Evolutionary conservation across 92 coral and sea anemone genomes (phyloP).

Genomic region (Montipora capitata): DNA sequence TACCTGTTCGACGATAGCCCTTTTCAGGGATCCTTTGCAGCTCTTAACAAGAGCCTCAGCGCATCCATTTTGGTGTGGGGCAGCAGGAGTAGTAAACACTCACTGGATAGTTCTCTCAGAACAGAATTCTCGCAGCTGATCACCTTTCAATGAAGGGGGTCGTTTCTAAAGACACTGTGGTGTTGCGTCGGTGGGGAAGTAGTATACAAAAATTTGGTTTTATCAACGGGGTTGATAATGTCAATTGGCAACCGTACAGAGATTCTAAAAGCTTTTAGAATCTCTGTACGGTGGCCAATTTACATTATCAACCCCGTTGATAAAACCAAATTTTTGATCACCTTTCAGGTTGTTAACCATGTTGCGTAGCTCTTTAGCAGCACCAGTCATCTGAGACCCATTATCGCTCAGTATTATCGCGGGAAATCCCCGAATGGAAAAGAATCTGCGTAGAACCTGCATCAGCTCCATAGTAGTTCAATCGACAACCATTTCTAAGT

Average conservation of each 20-base stretch:
- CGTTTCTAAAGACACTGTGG: too few species aligned
- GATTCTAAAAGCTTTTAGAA: too few species aligned
- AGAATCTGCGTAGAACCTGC: constrained; percentile 82
- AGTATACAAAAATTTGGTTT: too few species aligned
- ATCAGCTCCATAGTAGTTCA: constrained; percentile 67
- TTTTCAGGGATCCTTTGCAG: too few species aligned
- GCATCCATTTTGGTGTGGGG: constrained; percentile 40
- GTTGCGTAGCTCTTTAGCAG: constrained; percentile 70
- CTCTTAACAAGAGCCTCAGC: too few species aligned
- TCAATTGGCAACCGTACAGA: too few species aligned
- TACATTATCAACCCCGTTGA: too few species aligned
- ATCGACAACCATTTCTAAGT: constrained; percentile 68
- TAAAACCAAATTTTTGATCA: background rate
- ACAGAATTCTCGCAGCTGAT: constrained; percentile 45
- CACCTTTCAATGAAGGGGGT: too few species aligned
- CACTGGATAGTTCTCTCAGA: constrained; percentile 65
- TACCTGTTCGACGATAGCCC: too few species aligned
- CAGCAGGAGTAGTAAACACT: constrained; percentile 58
- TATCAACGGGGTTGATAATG: too few species aligned
- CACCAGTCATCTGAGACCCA: constrained; percentile 50
- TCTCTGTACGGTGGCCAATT: too few species aligned
- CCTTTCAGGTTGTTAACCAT: constrained; percentile 60
- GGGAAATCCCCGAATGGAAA: constrained; percentile 59
- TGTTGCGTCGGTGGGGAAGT: too few species aligned
- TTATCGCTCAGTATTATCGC: constrained; percentile 51